phyloP scores from a whole-genome alignment of 2,888 invertebrate species.

The Kryphioiulus occultus region DNA sequence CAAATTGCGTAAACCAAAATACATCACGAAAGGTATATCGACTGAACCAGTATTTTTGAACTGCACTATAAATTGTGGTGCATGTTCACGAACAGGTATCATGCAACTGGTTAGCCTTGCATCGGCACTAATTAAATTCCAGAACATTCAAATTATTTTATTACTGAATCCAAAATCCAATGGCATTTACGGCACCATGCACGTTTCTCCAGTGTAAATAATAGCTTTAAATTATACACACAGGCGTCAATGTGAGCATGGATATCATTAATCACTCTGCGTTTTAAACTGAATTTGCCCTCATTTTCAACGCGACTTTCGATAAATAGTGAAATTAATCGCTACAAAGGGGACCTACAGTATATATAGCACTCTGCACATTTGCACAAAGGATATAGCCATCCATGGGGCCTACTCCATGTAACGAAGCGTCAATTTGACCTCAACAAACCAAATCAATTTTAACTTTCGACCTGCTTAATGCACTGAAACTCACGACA shows the following conservation, averaged over 20 bases:
- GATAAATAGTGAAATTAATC: not conserved
- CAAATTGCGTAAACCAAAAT: no score
- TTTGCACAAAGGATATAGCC: not conserved
- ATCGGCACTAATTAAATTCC: no score
- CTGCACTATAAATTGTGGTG: no score
- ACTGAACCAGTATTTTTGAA: no score
- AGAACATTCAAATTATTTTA: not conserved
- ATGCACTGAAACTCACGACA: not conserved
- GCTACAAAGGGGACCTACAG: not conserved
- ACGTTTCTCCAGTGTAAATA: not conserved
- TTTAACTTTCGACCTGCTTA: not conserved
- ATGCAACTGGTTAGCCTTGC: no score
- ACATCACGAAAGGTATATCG: no score
- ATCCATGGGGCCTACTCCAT: not conserved
- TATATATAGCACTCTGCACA: not conserved
- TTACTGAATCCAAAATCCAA: not conserved
- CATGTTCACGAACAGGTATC: no score
- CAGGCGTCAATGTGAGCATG: not conserved
- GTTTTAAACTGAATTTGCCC: not conserved
- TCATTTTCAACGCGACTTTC: not conserved
- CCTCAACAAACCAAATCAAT: not conserved
- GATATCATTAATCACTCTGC: not conserved
- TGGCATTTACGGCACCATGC: not conserved
- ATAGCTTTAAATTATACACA: not conserved
- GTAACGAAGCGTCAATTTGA: not conserved